phyloP scores from a whole-genome alignment of 2,797 vertebrate genomes.

The Ara ararauna region DNA sequence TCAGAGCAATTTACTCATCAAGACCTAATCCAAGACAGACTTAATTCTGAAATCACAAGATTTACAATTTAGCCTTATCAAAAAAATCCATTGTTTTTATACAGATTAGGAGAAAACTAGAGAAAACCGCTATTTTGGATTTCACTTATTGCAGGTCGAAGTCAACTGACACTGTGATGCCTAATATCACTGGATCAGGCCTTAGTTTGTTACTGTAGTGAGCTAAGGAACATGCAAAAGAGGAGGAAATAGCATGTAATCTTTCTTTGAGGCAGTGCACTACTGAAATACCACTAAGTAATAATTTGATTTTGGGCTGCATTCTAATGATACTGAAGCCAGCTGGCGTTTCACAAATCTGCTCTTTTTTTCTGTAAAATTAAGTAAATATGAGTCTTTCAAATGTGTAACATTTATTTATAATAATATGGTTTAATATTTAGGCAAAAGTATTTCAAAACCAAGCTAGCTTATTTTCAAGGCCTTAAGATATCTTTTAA shows the following conservation, averaged over 20 bases:
- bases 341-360: background rate
- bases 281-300: background rate
- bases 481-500: background rate
- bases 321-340: background rate
- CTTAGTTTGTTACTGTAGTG: background rate
- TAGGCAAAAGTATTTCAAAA: background rate
- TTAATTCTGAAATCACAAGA: background rate
- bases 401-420: background rate
- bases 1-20: background rate
- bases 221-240: background rate
- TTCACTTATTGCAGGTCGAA: background rate
- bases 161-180: background rate
- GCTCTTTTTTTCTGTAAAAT: background rate
- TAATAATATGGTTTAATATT: background rate
- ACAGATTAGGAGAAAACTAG: background rate
- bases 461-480: background rate
- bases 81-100: background rate
- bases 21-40: background rate
- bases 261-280: background rate
- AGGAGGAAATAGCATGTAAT: background rate
- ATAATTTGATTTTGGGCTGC: background rate
- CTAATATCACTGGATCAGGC: background rate
- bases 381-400: background rate
- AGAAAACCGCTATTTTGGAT: background rate
- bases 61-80: background rate